phyloP scores from a whole-genome alignment of 2,113 vertebrate species.

The Sitta europaea region DNA sequence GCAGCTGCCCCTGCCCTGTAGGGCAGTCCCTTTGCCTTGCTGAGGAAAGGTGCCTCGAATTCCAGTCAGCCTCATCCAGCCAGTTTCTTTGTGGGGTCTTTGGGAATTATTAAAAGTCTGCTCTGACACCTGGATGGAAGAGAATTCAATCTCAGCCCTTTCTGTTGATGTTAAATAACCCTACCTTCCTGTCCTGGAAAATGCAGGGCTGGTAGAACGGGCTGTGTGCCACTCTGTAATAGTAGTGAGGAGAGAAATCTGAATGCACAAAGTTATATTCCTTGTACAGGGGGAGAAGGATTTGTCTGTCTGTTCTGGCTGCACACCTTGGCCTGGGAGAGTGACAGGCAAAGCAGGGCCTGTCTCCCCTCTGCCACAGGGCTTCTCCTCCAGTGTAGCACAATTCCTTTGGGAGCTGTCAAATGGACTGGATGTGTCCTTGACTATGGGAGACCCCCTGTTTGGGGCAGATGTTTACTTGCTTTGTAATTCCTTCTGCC shows the following conservation, averaged over 20 bases:
- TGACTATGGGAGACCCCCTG: background rate
- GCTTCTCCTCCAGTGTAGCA: background rate
- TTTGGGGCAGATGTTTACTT: background rate
- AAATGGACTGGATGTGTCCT: background rate
- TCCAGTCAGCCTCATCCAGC: background rate
- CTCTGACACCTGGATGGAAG: background rate
- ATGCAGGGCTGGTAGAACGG: background rate
- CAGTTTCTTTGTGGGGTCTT: background rate
- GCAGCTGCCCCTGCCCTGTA: background rate
- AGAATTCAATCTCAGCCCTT: background rate
- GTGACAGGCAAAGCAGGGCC: background rate
- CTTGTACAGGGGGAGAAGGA: background rate
- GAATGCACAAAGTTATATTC: background rate
- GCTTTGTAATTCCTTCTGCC: background rate
- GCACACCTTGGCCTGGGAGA: background rate
- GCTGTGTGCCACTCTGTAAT: background rate
- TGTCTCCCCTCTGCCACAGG: rapidly evolving
- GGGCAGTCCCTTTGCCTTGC: background rate
- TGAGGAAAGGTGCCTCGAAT: background rate
- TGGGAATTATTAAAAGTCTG: background rate
- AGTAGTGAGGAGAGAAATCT: background rate
- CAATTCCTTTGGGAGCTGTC: background rate
- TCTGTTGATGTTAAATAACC: background rate
- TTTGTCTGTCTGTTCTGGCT: background rate
- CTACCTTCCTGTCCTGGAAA: background rate